Base-by-base conservation (phyloP, 2,888 invertebrate species). In the Patella caerulea region DNA sequence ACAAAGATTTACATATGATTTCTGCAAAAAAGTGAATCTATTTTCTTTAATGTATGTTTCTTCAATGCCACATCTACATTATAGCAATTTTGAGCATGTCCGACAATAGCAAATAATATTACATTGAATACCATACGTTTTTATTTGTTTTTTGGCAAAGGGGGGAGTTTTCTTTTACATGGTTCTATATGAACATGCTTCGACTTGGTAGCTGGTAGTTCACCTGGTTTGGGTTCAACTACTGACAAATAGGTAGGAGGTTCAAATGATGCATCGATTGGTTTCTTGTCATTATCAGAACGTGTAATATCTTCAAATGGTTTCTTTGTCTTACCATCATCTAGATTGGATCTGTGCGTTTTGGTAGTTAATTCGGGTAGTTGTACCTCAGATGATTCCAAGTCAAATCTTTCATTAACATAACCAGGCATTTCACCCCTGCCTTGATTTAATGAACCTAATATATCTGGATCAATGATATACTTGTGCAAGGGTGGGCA, bases 141-240 rank as follows among this genome's bases (percentile, higher is more conserved):
- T 59, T 19, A 65, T 12, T 14, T 65, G 12, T 65, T 24, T 24
- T 5, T 65, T 75, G 76, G 76, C n/a, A 76, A 52, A 17, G 76
- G 76, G 7, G 76, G 76, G 15, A 76, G 56, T 29, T 76, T 76
- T 72, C 76, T 72, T n/a, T 72, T 76, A 7, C 71, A 71, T 17
- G 71, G 56, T 56, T 71, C 65, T 56, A 72, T 12, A 56, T 65
- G 19, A 65, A 65, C 19, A 14, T 65, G 65, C 24, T 65, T 65
- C 19, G 65, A 65, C 24, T 65, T 65, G 15, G 19, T 12, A 65
- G 17, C 9, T 45, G 72, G 71, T 7, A 72, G 55, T 15, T 76
- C 76, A 34, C 53, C 55, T 53, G 76, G 53, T 52, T 55, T 71
- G 5, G 76, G 72, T 14, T 55, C 24, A 15, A 55, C n/a, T 3